These are phyloP conservation scores for Hypomecis punctinalis DNA, from an alignment of 2,888 invertebrate genomes.

Conservation along the genomic window DNA sequence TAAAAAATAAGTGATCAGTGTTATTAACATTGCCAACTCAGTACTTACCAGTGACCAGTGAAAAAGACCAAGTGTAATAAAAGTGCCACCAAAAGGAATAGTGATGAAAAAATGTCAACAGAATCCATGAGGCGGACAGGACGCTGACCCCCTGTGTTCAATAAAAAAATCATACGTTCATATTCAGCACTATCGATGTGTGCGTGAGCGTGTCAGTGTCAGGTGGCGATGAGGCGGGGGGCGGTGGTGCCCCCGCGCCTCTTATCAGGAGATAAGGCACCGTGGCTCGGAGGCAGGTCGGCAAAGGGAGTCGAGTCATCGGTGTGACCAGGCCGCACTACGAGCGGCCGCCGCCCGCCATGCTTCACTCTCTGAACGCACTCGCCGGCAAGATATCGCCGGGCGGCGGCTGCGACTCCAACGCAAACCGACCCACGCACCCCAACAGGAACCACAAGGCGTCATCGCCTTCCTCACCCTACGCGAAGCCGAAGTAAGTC, in stretches of 20 bases:
- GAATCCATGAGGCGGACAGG: slow-evolving; percentile 76
- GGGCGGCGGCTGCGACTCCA: slow-evolving; percentile 88
- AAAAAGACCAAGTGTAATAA: slow-evolving; percentile 48
- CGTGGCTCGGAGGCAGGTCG: slow-evolving; percentile 70
- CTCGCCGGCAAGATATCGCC: slow-evolving; percentile 96
- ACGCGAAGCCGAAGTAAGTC: slow-evolving; percentile 83
- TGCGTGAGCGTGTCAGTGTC: slow-evolving; percentile 71
- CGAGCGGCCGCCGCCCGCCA: slow-evolving; percentile 88
- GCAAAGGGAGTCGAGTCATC: slow-evolving; percentile 73
- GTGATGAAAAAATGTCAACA: slow-evolving; percentile 68
- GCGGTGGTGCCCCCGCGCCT: slow-evolving; percentile 81
- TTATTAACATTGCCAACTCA: not conserved
- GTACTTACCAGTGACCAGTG: slow-evolving; percentile 25
- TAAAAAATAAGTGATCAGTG: slow-evolving; percentile 47
- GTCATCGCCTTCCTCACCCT: slow-evolving; percentile 75
- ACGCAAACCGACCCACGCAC: slow-evolving; percentile 87
- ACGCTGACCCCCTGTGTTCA: slow-evolving; percentile 71
- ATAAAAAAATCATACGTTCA: slow-evolving; percentile 57
- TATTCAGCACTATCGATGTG: slow-evolving; percentile 50
- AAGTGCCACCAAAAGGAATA: slow-evolving; percentile 43
- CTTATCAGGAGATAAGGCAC: slow-evolving; percentile 83
- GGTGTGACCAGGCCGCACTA: slow-evolving; percentile 80
- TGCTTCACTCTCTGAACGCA: slow-evolving; percentile 95
- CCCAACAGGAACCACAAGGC: slow-evolving; percentile 82
- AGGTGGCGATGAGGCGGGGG: slow-evolving; percentile 83